phyloP scores from a whole-genome alignment of 2,113 vertebrate species.

The Hippocampus zosterae region DNA sequence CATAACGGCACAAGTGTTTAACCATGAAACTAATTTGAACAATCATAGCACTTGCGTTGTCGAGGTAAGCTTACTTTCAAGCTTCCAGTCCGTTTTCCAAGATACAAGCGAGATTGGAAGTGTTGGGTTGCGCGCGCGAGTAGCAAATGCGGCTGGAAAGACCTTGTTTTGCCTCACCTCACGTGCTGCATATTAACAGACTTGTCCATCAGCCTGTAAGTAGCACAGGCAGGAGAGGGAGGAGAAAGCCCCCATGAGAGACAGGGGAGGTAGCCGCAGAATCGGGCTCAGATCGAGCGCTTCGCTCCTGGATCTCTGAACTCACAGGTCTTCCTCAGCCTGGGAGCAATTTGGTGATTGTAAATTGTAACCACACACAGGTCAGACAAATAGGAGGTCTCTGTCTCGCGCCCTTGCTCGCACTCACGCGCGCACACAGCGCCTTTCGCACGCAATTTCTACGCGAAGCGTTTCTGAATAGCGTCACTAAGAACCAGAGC shows the following conservation, averaged over 20 bases:
- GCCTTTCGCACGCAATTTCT: not conserved
- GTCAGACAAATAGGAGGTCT: conserved; percentile 57
- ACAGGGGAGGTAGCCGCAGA: conserved; percentile 37
- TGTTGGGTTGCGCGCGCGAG: not conserved
- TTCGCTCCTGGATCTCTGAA: conserved; percentile 47
- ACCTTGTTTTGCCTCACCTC: conserved; percentile 31
- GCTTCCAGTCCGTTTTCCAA: conserved; percentile 12
- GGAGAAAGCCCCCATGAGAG: conserved; percentile 42
- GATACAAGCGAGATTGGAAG: conserved; percentile 14
- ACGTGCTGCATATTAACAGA: conserved; percentile 47
- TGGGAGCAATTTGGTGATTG: conserved; percentile 88
- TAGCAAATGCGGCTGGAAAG: conserved; percentile 22
- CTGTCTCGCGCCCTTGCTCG: not conserved
- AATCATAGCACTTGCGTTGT: conserved; percentile 36
- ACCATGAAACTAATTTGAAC: conserved; percentile 60
- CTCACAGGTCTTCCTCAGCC: conserved; percentile 57
- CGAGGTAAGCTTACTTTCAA: conserved; percentile 33
- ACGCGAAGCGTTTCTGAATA: not conserved
- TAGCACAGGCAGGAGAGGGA: conserved; percentile 46
- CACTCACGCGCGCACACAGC: not conserved
- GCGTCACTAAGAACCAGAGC: not conserved
- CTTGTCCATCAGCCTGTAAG: conserved; percentile 58
- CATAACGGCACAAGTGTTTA: conserved; percentile 64
- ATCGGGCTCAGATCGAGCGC: conserved; percentile 53
- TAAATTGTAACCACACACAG: conserved; percentile 90